Conservation (phyloP, 2,797 vertebrate species). For the Enteromius radiatus region DNA sequence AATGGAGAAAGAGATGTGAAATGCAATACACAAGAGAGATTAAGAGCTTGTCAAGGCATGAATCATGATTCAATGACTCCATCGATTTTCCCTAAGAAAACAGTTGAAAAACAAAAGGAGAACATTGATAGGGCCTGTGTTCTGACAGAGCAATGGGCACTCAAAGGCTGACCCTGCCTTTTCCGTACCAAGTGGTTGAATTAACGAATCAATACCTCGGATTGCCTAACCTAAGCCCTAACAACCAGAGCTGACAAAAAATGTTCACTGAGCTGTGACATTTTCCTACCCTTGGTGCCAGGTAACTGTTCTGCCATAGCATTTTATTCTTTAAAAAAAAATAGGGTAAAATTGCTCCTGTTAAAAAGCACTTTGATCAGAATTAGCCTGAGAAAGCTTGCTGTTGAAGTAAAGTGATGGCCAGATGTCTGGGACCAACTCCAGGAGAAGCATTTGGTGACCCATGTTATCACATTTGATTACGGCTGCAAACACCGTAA, state of each 20-base stretch:
- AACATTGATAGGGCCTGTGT: conserved; percentile 28
- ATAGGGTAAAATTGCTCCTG: not conserved
- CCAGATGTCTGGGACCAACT: conserved; percentile 73
- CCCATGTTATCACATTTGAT: conserved; percentile 75
- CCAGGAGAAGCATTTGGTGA: conserved; percentile 77
- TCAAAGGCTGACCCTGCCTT: conserved; percentile 45
- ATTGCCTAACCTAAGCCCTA: conserved; percentile 27
- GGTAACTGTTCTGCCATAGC: not conserved
- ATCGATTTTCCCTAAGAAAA: conserved; percentile 56
- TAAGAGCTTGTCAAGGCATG: conserved; percentile 54
- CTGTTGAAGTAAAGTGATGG: conserved; percentile 67
- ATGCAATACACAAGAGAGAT: conserved; percentile 51
- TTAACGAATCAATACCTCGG: conserved; percentile 53
- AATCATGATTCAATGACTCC: conserved; percentile 53
- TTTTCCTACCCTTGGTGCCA: conserved; percentile 27
- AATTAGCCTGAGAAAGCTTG: conserved; percentile 55
- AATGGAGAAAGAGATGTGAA: conserved; percentile 41
- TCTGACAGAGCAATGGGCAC: conserved; percentile 29
- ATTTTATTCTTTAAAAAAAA: not conserved
- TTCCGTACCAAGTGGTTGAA: conserved; percentile 39
- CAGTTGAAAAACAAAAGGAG: conserved; percentile 45
- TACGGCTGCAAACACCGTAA: conserved; percentile 62
- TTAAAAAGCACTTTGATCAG: conserved; percentile 44
- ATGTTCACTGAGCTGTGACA: conserved; percentile 26
- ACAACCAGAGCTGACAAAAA: conserved; percentile 26